A percentile compares a stretch with the other conserved stretches of the same genome.
phyloP scores from a whole-genome alignment of 2,888 invertebrate species.

The Graphium colonna region DNA sequence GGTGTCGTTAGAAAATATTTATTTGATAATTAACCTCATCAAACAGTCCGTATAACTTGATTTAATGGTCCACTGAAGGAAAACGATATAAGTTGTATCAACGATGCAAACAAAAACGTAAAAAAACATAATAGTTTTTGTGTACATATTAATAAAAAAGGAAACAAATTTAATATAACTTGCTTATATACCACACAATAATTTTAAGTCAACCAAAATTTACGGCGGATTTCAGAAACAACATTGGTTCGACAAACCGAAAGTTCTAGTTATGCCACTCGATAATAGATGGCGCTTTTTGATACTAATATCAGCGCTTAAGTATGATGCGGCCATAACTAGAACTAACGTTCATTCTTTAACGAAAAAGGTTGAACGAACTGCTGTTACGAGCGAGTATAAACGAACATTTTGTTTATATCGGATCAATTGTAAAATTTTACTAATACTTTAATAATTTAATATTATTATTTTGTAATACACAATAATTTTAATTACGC shows the following conservation, averaged over 20 bases:
- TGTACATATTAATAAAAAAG: too few species aligned
- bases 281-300: slow-evolving; percentile 58
- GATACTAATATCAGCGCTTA: slow-evolving; percentile 32
- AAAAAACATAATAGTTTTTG: too few species aligned
- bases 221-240: background rate
- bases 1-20: background rate
- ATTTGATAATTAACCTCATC: background rate
- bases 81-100: background rate
- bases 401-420: background rate
- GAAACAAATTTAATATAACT: too few species aligned
- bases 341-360: slow-evolving; percentile 24
- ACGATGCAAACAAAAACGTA: too few species aligned
- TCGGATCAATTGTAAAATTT: too few species aligned
- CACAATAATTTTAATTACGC: background rate
- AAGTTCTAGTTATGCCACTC: slow-evolving; percentile 51
- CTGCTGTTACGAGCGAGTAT: background rate
- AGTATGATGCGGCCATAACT: slow-evolving; percentile 1
- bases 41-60: background rate
- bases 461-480: background rate
- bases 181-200: too few species aligned
- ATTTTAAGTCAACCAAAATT: background rate
- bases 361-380: background rate
- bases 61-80: background rate
- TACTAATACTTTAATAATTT: too few species aligned
- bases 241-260: background rate